A percentile compares a stretch with the other conserved stretches of the same genome.
phyloP scores from a whole-genome alignment of 53 echinoderm and acorn worm genomes.

The Henricia sp. region DNA sequence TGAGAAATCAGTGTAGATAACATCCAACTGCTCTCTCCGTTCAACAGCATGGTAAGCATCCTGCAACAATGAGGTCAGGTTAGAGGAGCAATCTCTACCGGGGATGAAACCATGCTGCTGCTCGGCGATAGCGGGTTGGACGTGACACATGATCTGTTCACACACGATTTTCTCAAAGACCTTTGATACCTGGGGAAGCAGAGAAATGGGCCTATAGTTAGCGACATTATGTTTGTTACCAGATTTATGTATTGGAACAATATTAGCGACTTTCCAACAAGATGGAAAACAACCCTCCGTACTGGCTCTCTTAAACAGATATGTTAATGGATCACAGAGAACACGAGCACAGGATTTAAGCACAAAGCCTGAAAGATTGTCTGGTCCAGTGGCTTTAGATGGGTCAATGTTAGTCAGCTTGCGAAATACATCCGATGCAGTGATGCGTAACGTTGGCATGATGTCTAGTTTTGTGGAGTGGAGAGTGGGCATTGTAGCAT shows the following conservation, averaged over 20 bases:
- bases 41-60: constrained; percentile 37
- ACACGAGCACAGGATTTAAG: constrained; percentile 4
- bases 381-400: constrained; percentile 22
- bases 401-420: not conserved
- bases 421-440: no score
- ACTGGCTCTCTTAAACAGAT: constrained; percentile 5
- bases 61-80: constrained; percentile 11
- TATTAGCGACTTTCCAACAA: constrained; percentile 37
- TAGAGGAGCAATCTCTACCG: constrained; percentile 20
- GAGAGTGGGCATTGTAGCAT: no score
- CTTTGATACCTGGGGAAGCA: constrained; percentile 32
- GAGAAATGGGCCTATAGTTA: constrained; percentile 52
- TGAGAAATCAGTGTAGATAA: constrained; percentile 25
- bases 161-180: constrained; percentile 42
- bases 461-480: no score
- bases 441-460: no score
- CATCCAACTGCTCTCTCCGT: constrained; percentile 15
- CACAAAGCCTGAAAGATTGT: constrained; percentile 21
- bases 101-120: constrained; percentile 13
- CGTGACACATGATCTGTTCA: constrained; percentile 6
- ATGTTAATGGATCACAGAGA: not conserved
- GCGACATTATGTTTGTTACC: constrained; percentile 19
- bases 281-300: constrained; percentile 16
- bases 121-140: constrained; percentile 16
- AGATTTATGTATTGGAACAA: constrained; percentile 47